These are phyloP conservation scores for Chaitophorus viminalis DNA, from an alignment of 2,888 invertebrate species.

Conservation along the genomic window DNA sequence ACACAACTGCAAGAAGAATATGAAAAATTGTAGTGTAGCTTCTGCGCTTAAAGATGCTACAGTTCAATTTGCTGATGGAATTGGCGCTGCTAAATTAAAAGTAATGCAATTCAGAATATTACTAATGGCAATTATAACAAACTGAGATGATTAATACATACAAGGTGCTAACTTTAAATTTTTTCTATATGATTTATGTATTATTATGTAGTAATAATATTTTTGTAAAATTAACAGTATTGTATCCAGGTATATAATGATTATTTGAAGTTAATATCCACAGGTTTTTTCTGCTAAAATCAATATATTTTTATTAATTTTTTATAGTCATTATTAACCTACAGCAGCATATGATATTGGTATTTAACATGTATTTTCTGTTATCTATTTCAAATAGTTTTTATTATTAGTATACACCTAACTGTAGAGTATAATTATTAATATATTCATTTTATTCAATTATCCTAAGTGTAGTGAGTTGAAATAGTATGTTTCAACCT, in stretches of 20 bases:
- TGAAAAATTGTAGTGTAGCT: slow-evolving; percentile 78
- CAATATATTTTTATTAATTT: neutral
- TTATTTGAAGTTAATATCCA: too few species aligned
- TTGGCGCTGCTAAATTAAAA: slow-evolving; percentile 46
- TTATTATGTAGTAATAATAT: neutral
- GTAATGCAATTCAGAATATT: slow-evolving; percentile 24
- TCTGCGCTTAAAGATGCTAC: slow-evolving; percentile 63
- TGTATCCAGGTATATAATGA: too few species aligned
- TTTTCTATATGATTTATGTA: neutral
- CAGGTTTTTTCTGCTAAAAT: neutral
- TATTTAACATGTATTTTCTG: too few species aligned
- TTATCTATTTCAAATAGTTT: too few species aligned
- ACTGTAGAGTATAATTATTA: too few species aligned
- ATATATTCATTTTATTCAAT: too few species aligned
- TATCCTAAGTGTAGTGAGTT: too few species aligned
- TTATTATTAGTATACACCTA: too few species aligned
- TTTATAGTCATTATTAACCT: too few species aligned
- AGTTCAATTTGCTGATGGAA: slow-evolving; percentile 23
- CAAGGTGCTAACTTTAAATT: neutral
- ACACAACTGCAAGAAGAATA: slow-evolving; percentile 72
- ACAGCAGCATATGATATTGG: too few species aligned
- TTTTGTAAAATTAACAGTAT: neutral
- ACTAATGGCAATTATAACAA: neutral
- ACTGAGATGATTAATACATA: neutral
- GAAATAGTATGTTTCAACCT: too few species aligned